Evolutionary conservation across 2,888 invertebrate species (phyloP), one percentile per base, ranked within the genome.

Genomic region (Cheilosia soror): DNA sequence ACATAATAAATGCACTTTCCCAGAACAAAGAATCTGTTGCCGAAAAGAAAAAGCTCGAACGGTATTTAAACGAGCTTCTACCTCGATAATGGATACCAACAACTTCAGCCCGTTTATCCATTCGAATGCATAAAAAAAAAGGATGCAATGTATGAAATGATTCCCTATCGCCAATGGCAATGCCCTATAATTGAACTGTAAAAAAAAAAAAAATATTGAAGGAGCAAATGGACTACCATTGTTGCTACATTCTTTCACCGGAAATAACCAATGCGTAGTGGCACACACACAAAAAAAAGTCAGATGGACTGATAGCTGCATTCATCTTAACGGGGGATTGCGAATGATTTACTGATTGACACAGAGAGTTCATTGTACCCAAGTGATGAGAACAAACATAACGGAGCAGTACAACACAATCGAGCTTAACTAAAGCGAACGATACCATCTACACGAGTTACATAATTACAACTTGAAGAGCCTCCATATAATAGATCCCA

Each of bases 131-230:
- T n/a, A 62, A 42, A 2, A 63, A 62, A 58, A 42, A 60, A 80
- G 68, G 66, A 72, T 73, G 49, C 33, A 29, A 20, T 65, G 31
- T 3, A 76, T 55, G 65, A 29, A 63, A 63, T 62, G 37, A 5
- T 51, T 7, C 20, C 20, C 20, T 20, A 1, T 20, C 20, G 57
- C 31, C 44, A 33, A 57, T 57, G 71, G 51, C 81, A 76, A 71
- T 76, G 81, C 29, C 65, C 82, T 66, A 44, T 82, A 71, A 82
- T 77, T 77, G 76, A 76, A 71, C 76, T 33, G 33, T 3, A 60
- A 2, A 49, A 47, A 65, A 66, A 60, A 2, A 49, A 47, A 65
- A 66, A 47, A 60, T 53, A 71, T 81, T 53, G 80, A 11, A 80
- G 27, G 53, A 65, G 49, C n/a, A 11, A 42, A 33, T 15, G 37